Evolutionary conservation across 2,113 vertebrate genomes (phyloP).

Genomic region (Thymallus thymallus): DNA sequence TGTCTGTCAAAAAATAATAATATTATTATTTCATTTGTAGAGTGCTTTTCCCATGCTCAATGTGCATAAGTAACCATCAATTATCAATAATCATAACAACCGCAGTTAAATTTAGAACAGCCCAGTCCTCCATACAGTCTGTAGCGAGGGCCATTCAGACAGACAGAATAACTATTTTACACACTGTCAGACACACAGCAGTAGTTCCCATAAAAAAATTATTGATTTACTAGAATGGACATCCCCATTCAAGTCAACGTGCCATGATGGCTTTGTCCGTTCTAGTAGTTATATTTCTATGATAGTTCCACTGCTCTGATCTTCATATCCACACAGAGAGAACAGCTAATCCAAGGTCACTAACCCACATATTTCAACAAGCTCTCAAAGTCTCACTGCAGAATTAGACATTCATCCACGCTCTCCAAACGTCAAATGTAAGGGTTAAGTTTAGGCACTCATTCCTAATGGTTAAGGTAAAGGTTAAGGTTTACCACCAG

Average conservation of each 20-base stretch:
- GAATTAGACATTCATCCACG: not conserved
- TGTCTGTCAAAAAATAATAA: not conserved
- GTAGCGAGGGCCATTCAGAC: not conserved
- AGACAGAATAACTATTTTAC: not conserved
- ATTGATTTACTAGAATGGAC: too few species aligned
- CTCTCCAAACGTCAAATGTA: too few species aligned
- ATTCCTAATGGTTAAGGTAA: too few species aligned
- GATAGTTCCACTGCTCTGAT: not conserved
- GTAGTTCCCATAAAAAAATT: too few species aligned
- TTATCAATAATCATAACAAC: too few species aligned
- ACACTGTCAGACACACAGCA: not conserved
- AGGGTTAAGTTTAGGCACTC: too few species aligned
- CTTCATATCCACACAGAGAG: not conserved
- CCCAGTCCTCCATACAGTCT: not conserved
- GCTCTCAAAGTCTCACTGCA: not conserved
- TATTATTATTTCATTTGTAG: not conserved
- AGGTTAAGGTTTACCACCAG: too few species aligned
- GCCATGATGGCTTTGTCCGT: too few species aligned
- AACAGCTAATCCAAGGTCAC: not conserved
- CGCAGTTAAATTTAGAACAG: too few species aligned
- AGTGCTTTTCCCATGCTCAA: too few species aligned
- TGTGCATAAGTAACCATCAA: too few species aligned
- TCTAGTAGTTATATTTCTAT: not conserved
- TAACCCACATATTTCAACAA: not conserved
- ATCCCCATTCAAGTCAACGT: too few species aligned